phyloP scores from a whole-genome alignment of 2,888 invertebrate species.

The Heliothis peltigera region DNA sequence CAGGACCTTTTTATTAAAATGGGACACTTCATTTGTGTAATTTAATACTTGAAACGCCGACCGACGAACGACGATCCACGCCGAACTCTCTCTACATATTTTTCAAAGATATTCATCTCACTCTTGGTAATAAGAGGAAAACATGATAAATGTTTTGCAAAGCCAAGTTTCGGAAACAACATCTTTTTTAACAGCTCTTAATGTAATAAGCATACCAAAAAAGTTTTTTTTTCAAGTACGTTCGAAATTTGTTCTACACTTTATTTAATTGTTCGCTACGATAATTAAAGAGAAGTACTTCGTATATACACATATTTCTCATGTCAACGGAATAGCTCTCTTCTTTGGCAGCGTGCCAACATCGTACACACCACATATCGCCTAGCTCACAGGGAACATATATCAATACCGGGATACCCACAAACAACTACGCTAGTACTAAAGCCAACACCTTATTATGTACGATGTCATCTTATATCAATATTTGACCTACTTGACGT shows the following conservation, averaged over 20 bases:
- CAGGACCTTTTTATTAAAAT: constrained; percentile 28
- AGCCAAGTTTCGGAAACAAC: constrained; percentile 1
- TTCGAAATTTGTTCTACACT: constrained; percentile 4
- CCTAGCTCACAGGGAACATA: constrained; percentile 53
- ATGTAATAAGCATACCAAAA: neutral
- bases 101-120: constrained; percentile 19
- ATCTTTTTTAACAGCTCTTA: constrained; percentile 7
- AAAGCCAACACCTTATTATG: constrained; percentile 18
- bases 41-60: constrained; percentile 23
- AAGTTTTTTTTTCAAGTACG: neutral
- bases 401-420: constrained; percentile 40
- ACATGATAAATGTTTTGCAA: constrained; percentile 16
- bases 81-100: no score
- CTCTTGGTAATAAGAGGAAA: constrained; percentile 40
- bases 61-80: no score
- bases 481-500: constrained; percentile 71
- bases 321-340: constrained; percentile 63
- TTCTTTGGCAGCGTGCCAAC: constrained; percentile 70
- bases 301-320: constrained; percentile 46
- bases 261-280: constrained; percentile 13
- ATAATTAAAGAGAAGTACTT: constrained; percentile 32
- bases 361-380: constrained; percentile 56
- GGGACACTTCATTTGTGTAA: constrained; percentile 45
- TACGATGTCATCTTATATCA: constrained; percentile 60
- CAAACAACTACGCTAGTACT: constrained; percentile 21